Evolutionary conservation across 2,797 vertebrate species (phyloP), one percentile per base, ranked within the genome.

Genomic region (Threskiornis aethiopicus): DNA sequence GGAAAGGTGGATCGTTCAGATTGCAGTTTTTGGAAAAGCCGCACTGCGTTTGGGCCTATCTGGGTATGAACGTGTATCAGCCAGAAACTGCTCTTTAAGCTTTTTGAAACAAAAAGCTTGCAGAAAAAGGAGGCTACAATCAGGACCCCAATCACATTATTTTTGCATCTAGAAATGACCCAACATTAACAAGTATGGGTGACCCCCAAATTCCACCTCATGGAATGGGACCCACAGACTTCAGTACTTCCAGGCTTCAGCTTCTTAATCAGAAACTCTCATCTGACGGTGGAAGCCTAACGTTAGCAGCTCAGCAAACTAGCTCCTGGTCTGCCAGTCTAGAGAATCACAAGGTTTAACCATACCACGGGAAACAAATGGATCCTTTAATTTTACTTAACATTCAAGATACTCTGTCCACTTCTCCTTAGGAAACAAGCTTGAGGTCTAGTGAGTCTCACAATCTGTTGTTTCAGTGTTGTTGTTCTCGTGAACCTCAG

Each of bases 121-220:
- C 49, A 78, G 71, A 78, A 89, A 94, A 75, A 83, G 46, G 39
- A 83, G 3, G 16, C 3, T 5, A 87, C 93, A 83, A 66, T 49
- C 59, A 92, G 66, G 55, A 73, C 51, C 26, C 41, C 42, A 85
- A 69, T 18, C 42, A 67, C 49, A 25, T 42, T 72, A 62, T 58
- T 93, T 96, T 84, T 83, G 52, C 46, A 67, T 67, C 75, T 93
- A 75, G 52, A 96, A 95, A 94, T 89, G 82, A 91, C 58, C 62
- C 58, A 76, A 29, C 10, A 35, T 51, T 84, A 95, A 75, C 51
- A 88, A 76, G 58, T 29, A 61, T 17, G 29, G 22, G 44, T 85
- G 46, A 76, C 66, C 61, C 62, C 51, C 58, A 91, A 87, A 39
- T 94, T 87, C 65, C 72, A 83, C 52, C 21, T 77, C 76, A 58